These are phyloP conservation scores for Peromyscus polionotus DNA, from an alignment of 2,113 vertebrate genomes.

Conservation along the genomic window DNA sequence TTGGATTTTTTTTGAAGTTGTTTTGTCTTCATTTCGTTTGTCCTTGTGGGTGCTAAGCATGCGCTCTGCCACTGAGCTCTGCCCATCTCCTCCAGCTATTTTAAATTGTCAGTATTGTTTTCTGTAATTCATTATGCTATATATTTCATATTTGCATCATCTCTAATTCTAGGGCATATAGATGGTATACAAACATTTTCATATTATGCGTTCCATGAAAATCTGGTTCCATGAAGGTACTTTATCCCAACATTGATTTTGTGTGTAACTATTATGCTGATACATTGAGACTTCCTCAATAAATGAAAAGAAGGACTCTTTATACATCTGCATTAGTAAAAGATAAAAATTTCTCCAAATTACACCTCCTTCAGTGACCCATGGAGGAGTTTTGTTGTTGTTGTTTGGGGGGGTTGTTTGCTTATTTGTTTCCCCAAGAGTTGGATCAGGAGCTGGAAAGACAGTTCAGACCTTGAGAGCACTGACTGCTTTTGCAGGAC, in stretches of 20 bases:
- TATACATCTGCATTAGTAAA: not conserved
- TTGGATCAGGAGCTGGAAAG: not conserved
- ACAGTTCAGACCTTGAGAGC: not conserved
- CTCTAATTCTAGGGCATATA: not conserved
- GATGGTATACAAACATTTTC: not conserved
- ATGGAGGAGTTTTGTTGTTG: not conserved
- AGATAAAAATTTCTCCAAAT: not conserved
- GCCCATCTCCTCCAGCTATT: not conserved
- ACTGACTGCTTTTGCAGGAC: not conserved
- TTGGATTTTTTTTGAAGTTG: not conserved
- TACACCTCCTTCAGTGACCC: not conserved
- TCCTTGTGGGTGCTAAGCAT: too few species aligned
- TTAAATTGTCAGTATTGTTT: not conserved
- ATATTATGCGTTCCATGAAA: not conserved
- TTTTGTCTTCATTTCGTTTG: not conserved
- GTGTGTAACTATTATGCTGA: not conserved
- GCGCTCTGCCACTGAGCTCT: not conserved
- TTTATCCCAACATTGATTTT: not conserved
- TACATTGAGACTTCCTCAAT: not conserved
- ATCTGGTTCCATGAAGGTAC: not conserved
- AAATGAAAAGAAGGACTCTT: not conserved
- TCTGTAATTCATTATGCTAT: not conserved
- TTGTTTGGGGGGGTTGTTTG: not conserved
- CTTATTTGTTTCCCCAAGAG: not conserved
- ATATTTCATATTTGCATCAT: not conserved